These are phyloP conservation scores for Papilio polyxenes DNA, from an alignment of 1,140 invertebrate species.

Conservation along the genomic window DNA sequence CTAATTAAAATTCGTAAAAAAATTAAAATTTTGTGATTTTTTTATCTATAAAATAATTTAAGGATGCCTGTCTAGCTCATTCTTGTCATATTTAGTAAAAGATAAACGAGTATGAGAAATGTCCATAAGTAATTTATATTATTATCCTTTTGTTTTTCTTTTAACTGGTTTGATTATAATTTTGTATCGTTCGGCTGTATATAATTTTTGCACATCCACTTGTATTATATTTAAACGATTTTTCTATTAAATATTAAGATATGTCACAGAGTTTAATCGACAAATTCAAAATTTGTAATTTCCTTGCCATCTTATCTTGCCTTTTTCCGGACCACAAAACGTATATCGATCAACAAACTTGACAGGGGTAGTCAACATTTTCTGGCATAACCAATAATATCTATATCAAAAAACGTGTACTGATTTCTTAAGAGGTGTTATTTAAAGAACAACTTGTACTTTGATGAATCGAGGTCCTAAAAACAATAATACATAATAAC, in stretches of 20 bases:
- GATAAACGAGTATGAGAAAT: neutral
- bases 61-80: neutral
- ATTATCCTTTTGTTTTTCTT: neutral
- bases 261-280: neutral
- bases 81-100: neutral
- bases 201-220: neutral
- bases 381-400: neutral
- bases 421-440: too few relatives aligned
- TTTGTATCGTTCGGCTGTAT: neutral
- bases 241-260: neutral
- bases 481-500: too few relatives aligned
- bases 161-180: neutral
- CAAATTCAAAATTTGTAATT: slow-evolving; percentile 7
- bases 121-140: neutral
- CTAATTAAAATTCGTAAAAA: neutral
- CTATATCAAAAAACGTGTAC: neutral
- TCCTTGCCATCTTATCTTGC: slow-evolving; percentile 50
- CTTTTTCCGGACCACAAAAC: slow-evolving; percentile 44
- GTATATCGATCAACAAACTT: slow-evolving; percentile 6
- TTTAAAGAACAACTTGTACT: neutral
- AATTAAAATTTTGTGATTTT: neutral
- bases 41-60: neutral
- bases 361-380: neutral
- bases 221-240: neutral
- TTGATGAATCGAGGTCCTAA: neutral